Conservation (phyloP, 2,888 invertebrate genomes). For the Liopterus haemorrhoidalis region DNA sequence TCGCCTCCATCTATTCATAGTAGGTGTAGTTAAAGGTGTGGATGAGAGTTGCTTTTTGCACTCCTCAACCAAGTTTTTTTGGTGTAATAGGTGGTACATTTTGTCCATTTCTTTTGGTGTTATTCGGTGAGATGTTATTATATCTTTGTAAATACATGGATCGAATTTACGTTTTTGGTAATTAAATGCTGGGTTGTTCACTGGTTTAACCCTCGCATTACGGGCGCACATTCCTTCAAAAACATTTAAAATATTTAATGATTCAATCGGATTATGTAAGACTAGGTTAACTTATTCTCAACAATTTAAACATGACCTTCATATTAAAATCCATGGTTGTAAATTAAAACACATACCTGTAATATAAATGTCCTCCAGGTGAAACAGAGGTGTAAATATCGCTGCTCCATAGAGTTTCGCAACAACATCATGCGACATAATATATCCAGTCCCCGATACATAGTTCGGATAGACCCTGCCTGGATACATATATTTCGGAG, state of each 20-base stretch:
- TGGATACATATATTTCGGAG: slow-evolving; percentile 71
- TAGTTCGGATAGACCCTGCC: slow-evolving; percentile 71
- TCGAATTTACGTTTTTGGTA: slow-evolving; percentile 48
- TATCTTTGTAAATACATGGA: slow-evolving; percentile 48
- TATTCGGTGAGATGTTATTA: slow-evolving; percentile 52
- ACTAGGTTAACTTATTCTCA: too few species aligned
- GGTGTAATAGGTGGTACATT: slow-evolving; percentile 27
- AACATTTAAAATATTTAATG: background rate
- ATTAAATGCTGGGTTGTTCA: slow-evolving; percentile 60
- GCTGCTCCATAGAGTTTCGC: slow-evolving; percentile 61
- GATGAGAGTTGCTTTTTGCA: slow-evolving; percentile 12
- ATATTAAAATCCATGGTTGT: too few species aligned
- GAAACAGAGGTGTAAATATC: slow-evolving; percentile 62
- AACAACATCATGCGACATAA: slow-evolving; percentile 64
- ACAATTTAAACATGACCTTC: too few species aligned
- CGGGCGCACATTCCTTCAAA: slow-evolving; percentile 55
- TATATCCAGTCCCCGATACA: slow-evolving; percentile 75
- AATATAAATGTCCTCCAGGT: slow-evolving; percentile 72
- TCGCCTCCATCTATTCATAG: too few species aligned
- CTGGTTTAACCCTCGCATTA: slow-evolving; percentile 52
- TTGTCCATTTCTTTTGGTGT: slow-evolving; percentile 47
- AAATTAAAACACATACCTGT: slow-evolving; percentile 51
- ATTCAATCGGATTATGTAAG: background rate
- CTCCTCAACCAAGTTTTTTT: slow-evolving; percentile 12
- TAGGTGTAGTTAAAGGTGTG: slow-evolving; percentile 8